Percentiles rank a stretch among this genome's conserved stretches.
Conservation (phyloP, 2,113 vertebrate species). For the Bubo bubo region DNA sequence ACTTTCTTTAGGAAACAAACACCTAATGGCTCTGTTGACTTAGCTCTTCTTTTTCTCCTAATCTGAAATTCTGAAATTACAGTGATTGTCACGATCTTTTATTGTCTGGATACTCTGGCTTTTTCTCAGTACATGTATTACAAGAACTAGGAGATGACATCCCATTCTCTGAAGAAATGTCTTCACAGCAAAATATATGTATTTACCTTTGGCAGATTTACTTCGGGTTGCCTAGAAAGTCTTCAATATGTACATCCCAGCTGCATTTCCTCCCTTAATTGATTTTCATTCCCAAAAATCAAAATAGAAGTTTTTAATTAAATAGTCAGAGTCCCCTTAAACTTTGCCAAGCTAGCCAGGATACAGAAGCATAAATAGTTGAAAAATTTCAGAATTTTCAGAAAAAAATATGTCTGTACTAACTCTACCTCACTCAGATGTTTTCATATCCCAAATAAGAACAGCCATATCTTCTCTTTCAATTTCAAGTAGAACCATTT, state of each 20-base stretch:
- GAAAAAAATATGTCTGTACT: not conserved
- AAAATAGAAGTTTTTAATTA: not conserved
- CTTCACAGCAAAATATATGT: not conserved
- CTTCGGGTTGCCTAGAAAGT: not conserved
- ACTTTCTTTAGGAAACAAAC: not conserved
- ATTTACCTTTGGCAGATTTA: not conserved
- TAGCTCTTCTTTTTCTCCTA: not conserved
- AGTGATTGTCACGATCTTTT: not conserved
- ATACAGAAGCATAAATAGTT: not conserved
- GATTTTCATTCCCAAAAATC: not conserved
- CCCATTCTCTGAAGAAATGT: not conserved
- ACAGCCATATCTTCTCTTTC: not conserved
- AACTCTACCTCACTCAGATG: not conserved
- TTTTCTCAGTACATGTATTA: not conserved
- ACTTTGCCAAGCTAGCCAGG: not conserved
- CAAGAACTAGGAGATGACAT: not conserved
- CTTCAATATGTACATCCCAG: not conserved
- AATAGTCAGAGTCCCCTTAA: not conserved
- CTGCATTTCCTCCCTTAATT: not conserved
- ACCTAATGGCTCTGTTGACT: not conserved
- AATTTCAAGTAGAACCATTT: not conserved
- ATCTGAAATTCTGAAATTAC: not conserved
- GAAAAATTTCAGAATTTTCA: not conserved
- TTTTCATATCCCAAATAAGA: not conserved
- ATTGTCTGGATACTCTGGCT: not conserved